A percentile compares a stretch with the other conserved stretches of the same genome.
Evolutionary conservation across 2,797 vertebrate species (phyloP).

Genomic region (Pseudocheirus occidentalis): DNA sequence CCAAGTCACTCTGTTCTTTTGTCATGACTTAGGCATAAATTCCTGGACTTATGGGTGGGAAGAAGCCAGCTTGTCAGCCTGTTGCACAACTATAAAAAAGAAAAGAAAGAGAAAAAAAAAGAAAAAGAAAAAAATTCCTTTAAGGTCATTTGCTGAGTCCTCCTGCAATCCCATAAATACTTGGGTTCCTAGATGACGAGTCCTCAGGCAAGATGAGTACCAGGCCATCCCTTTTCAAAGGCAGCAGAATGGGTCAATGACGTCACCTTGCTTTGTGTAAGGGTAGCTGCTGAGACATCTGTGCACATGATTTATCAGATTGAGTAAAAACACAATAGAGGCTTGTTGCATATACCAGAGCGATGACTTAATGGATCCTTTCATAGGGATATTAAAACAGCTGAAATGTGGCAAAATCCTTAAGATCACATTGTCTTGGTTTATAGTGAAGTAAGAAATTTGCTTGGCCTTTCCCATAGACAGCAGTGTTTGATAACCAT

Average conservation of each 20-base stretch:
- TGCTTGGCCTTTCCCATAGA: neutral
- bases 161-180: conserved; percentile 34
- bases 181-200: conserved; percentile 11
- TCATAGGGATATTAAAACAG: conserved; percentile 54
- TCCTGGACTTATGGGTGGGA: neutral
- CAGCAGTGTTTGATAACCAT: neutral
- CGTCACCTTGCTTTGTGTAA: conserved; percentile 37
- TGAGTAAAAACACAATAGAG: conserved; percentile 58
- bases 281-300: conserved; percentile 72
- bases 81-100: conserved; percentile 29
- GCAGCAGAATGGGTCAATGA: conserved; percentile 55
- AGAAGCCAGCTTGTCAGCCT: neutral
- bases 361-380: conserved; percentile 73
- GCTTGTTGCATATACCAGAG: conserved; percentile 60
- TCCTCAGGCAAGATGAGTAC: conserved; percentile 10
- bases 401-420: neutral
- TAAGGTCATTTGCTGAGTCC: conserved; percentile 10
- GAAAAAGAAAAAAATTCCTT: neutral
- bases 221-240: conserved; percentile 7
- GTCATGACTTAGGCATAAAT: neutral
- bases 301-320: conserved; percentile 63
- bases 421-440: neutral
- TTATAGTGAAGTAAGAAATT: neutral
- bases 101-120: neutral
- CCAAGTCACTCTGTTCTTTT: neutral